Evolutionary conservation across 2,797 vertebrate genomes (phyloP).

Genomic region (Pygocentrus nattereri): DNA sequence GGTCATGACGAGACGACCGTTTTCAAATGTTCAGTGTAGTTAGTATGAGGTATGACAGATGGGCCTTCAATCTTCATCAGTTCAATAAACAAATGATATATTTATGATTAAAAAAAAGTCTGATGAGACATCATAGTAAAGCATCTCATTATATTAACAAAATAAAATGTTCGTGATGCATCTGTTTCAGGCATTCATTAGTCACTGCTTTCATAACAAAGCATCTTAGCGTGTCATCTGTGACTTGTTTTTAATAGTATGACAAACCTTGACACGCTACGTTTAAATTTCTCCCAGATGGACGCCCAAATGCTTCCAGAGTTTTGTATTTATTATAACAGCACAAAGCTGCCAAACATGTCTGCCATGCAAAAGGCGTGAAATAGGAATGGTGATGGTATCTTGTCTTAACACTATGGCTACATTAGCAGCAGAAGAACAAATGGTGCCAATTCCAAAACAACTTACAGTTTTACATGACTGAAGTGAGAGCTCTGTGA

Average conservation of each 20-base stretch:
- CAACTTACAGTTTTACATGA: not conserved
- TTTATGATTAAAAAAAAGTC: not conserved
- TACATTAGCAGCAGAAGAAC: conserved; percentile 64
- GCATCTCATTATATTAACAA: conserved; percentile 29
- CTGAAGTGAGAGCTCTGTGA: conserved; percentile 43
- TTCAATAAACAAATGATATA: conserved; percentile 1
- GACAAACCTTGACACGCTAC: conserved; percentile 58
- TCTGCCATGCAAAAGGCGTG: conserved; percentile 63
- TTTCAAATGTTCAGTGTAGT: not conserved
- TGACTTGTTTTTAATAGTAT: conserved; percentile 67
- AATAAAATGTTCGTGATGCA: conserved; percentile 23
- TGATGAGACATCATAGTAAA: not conserved
- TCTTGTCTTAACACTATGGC: conserved; percentile 60
- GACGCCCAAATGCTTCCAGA: conserved; percentile 73
- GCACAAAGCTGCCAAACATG: conserved; percentile 64
- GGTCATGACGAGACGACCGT: not conserved
- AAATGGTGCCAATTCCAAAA: conserved; percentile 45
- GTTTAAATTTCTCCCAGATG: conserved; percentile 71
- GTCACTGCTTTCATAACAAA: conserved; percentile 33
- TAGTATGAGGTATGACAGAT: not conserved
- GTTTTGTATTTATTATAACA: conserved; percentile 69
- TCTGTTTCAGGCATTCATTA: conserved; percentile 46
- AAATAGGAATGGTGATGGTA: conserved; percentile 65
- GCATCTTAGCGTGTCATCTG: conserved; percentile 43
- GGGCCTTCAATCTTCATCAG: conserved; percentile 4